phyloP scores from a whole-genome alignment of 2,888 invertebrate genomes.

The Hyppa rectilinea region DNA sequence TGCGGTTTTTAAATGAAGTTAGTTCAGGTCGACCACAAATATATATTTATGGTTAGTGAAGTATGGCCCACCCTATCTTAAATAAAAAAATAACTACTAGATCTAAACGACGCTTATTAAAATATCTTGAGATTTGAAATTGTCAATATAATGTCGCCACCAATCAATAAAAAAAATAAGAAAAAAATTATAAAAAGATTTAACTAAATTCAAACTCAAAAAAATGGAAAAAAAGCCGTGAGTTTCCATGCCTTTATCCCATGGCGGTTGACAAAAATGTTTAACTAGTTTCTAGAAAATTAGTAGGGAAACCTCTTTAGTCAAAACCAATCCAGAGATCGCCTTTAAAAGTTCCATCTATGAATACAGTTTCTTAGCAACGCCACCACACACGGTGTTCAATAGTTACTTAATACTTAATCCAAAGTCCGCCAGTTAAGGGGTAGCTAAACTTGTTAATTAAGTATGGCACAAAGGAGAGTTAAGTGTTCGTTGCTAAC shows the following conservation, averaged over 20 bases:
- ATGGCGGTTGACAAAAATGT: neutral
- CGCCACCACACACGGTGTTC: conserved; percentile 39
- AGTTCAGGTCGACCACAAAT: too few species aligned
- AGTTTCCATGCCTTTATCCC: neutral
- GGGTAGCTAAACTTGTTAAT: conserved; percentile 67
- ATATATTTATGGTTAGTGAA: too few species aligned
- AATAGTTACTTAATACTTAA: conserved; percentile 59
- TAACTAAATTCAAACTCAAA: neutral
- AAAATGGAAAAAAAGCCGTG: too few species aligned
- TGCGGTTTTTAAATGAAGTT: too few species aligned
- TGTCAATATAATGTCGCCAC: neutral
- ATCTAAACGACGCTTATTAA: neutral
- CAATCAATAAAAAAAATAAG: neutral
- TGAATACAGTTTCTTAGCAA: conserved; percentile 36
- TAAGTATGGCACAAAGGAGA: conserved; percentile 68
- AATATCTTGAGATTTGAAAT: neutral
- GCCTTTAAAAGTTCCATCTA: neutral
- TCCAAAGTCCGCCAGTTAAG: conserved; percentile 53
- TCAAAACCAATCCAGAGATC: neutral
- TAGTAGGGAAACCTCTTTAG: neutral
- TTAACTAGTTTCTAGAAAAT: neutral
- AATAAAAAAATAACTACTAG: neutral
- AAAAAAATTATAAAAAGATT: neutral
- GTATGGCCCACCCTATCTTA: neutral
- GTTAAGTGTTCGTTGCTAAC: conserved; percentile 62